phyloP scores from a whole-genome alignment of 2,888 invertebrate species.

The Gryllus longicercus region DNA sequence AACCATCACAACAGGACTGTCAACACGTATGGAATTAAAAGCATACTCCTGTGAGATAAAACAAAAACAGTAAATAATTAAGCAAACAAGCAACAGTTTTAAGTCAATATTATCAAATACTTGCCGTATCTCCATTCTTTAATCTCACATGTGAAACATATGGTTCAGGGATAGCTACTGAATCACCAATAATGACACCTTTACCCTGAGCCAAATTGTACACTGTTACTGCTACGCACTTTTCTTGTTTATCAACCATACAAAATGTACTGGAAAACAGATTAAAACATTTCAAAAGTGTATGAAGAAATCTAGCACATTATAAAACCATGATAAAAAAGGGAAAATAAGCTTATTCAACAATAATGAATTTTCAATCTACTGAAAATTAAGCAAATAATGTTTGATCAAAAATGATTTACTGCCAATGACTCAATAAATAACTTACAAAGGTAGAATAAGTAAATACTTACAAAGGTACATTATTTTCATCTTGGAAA shows the following conservation, averaged over 20 bases:
- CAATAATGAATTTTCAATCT: too few species aligned
- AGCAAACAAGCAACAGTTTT: neutral
- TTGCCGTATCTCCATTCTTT: slow-evolving; percentile 55
- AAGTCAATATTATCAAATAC: slow-evolving; percentile 38
- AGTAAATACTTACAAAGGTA: slow-evolving; percentile 67
- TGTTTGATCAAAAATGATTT: too few species aligned
- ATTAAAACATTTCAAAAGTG: neutral
- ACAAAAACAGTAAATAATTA: slow-evolving; percentile 18
- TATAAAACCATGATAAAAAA: neutral
- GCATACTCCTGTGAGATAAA: slow-evolving; percentile 60
- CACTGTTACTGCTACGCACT: slow-evolving; percentile 71
- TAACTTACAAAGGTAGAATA: neutral
- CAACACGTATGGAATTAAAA: slow-evolving; percentile 73
- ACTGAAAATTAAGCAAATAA: too few species aligned
- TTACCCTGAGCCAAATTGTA: slow-evolving; percentile 80
- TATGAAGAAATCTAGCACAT: too few species aligned
- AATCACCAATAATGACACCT: slow-evolving; percentile 81
- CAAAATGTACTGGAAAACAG: slow-evolving; percentile 66
- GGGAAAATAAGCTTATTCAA: neutral
- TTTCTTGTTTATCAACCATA: slow-evolving; percentile 67
- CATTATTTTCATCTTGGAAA: slow-evolving; percentile 68
- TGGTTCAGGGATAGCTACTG: slow-evolving; percentile 78
- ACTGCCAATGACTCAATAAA: too few species aligned
- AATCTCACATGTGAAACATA: slow-evolving; percentile 59
- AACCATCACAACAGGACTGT: slow-evolving; percentile 68